A percentile compares a stretch with the other conserved stretches of the same genome.
Conservation (phyloP, 1,140 invertebrate species). For the Drosophila rhopaloa region DNA sequence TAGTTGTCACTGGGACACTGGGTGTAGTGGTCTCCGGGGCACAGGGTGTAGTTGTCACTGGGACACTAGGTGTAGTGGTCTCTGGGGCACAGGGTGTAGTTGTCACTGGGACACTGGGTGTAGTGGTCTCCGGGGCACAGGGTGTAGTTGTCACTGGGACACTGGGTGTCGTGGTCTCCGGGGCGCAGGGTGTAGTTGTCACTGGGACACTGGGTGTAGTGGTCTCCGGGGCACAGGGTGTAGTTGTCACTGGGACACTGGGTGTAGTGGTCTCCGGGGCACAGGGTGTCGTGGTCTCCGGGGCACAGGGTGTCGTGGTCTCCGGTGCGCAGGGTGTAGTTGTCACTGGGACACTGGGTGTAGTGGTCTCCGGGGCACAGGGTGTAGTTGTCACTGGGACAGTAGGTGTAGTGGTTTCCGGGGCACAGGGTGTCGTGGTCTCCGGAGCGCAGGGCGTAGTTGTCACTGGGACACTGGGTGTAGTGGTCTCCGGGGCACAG, state of each 20-base stretch:
- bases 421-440: neutral
- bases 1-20: conserved; percentile 6
- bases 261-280: neutral
- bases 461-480: conserved; percentile 20
- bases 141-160: conserved; percentile 7
- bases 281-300: conserved; percentile 13
- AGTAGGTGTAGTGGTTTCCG: conserved; percentile 10
- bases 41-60: neutral
- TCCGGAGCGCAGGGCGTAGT: conserved; percentile 6
- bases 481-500: neutral
- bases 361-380: neutral
- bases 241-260: neutral
- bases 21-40: neutral
- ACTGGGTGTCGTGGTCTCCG: conserved; percentile 7
- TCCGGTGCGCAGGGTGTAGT: neutral
- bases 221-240: conserved; percentile 1
- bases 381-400: too few species aligned
- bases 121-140: conserved; percentile 6
- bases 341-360: neutral
- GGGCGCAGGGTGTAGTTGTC: conserved; percentile 12
- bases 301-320: neutral
- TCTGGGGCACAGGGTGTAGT: conserved; percentile 12
- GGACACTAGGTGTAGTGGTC: neutral
- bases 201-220: conserved; percentile 14
- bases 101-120: neutral